Evolutionary conservation across 53 echinoderm and acorn worm species (phyloP), one percentile per base, ranked within the genome.

Genomic region (Stichopus horrens): DNA sequence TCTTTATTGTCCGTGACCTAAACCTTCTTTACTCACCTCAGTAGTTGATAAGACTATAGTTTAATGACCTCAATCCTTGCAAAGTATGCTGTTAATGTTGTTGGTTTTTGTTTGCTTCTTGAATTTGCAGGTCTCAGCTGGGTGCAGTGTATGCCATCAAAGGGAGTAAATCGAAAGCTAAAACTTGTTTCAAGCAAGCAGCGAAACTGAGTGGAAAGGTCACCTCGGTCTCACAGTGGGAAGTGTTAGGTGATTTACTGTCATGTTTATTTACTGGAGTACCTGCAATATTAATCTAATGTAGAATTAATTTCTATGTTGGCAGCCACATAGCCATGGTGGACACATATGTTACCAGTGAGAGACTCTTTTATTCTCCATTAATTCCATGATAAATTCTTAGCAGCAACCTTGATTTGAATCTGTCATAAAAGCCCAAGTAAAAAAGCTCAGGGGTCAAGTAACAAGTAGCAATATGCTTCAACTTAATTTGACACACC

Each of bases 101-200:
- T 16, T 16, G 0, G 53, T 9, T 1, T 87, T 74, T 87, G 52
- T 53, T 74, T 5, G 71, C 60, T 10, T n/a, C 16, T 23, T 51
- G 18, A 56, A 53, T 10, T n/a, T 37, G 2, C 37, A 97, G 97
- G 97, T 92, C 97, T 73, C 94, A 97, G 83, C 81, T 97, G 76
- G 97, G 94, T 16, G 80, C 83, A 9, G 86, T 95, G 16, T 97
- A 90, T 86, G 58, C 71, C 54, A 55, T 66, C 5, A 90, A 88
- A 83, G 88, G 86, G 53, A 94, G 92, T 56, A 94, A 92, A 71
- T 73, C 92, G 16, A 97, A 95, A 55, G 91, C 94, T 7, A 93
- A 88, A 23, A 97, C 94, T 5, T 95, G 97, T 54, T 94, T 94
- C 74, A 97, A 97, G 77, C 97, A 97, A 79, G 95, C 97, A 53